Percentiles rank a stretch among this genome's conserved stretches.
These are phyloP conservation scores for Drosophila sucinea DNA, from an alignment of 1,140 invertebrate genomes.

Conservation along the genomic window DNA sequence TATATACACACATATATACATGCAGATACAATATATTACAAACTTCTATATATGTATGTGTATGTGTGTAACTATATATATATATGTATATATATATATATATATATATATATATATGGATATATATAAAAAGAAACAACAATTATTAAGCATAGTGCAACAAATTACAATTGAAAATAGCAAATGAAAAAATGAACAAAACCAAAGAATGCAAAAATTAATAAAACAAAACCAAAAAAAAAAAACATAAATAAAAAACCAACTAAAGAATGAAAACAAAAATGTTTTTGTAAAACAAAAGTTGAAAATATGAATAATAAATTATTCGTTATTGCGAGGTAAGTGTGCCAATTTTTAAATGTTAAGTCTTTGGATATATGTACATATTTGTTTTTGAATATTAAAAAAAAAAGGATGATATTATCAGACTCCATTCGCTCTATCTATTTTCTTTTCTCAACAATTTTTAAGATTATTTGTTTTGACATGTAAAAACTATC, in stretches of 20 bases:
- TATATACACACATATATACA: slow-evolving; percentile 40
- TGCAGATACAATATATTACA: slow-evolving; percentile 45
- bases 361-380: too few species aligned
- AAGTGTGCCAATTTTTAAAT: not conserved
- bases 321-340: not conserved
- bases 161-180: slow-evolving; percentile 21
- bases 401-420: too few species aligned
- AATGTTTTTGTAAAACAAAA: not conserved
- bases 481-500: too few species aligned
- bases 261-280: not conserved
- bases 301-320: not conserved
- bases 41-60: slow-evolving; percentile 32
- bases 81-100: slow-evolving; percentile 13
- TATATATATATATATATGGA: slow-evolving; percentile 37
- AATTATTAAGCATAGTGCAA: slow-evolving; percentile 38
- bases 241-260: slow-evolving; percentile 5
- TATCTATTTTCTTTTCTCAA: too few species aligned
- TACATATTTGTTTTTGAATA: too few species aligned
- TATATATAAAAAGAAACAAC: slow-evolving; percentile 17
- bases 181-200: slow-evolving; percentile 25
- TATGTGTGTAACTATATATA: slow-evolving; percentile 15
- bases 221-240: slow-evolving; percentile 50
- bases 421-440: too few species aligned
- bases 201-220: slow-evolving; percentile 50
- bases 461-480: too few species aligned